Percentiles rank a stretch among this genome's conserved stretches.
Evolutionary conservation across 2,888 invertebrate genomes (phyloP).

Genomic region (Cynaeus angustus): DNA sequence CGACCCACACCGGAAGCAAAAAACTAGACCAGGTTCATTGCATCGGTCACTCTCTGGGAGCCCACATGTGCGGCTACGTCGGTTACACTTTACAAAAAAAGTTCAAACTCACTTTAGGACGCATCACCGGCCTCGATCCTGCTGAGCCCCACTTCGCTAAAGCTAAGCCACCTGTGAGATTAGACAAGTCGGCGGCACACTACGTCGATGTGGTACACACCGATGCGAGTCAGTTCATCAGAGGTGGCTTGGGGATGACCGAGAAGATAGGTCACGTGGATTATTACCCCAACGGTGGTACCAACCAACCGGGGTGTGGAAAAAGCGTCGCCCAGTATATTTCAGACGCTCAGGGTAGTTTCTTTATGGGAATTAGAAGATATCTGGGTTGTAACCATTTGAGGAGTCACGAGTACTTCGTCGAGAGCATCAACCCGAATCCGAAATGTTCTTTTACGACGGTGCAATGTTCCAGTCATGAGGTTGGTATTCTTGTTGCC

Average conservation of each 20-base stretch:
- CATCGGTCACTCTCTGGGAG: constrained; percentile 91
- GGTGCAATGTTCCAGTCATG: constrained; percentile 86
- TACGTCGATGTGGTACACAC: constrained; percentile 95
- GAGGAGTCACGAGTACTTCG: constrained; percentile 87
- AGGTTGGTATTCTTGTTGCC: constrained; percentile 67
- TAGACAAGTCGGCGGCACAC: constrained; percentile 89
- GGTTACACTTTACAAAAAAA: constrained; percentile 81
- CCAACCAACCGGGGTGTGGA: constrained; percentile 82
- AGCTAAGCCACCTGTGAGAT: constrained; percentile 84
- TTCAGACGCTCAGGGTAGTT: constrained; percentile 76
- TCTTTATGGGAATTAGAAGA: constrained; percentile 51
- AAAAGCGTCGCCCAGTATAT: constrained; percentile 79
- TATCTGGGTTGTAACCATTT: constrained; percentile 90
- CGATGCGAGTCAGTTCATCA: constrained; percentile 86
- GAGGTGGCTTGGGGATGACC: constrained; percentile 85
- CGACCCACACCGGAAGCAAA: constrained; percentile 67
- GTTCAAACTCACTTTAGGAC: constrained; percentile 77
- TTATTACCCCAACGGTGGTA: constrained; percentile 93
- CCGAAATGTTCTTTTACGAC: constrained; percentile 82
- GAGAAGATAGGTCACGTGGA: constrained; percentile 91
- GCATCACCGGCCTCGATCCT: constrained; percentile 92
- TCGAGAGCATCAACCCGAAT: constrained; percentile 84
- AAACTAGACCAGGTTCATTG: constrained; percentile 83
- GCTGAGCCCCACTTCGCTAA: constrained; percentile 93
- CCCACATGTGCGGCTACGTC: constrained; percentile 89